Evolutionary conservation across 1,140 invertebrate species (phyloP).

Genomic region (Penaeus chinensis): DNA sequence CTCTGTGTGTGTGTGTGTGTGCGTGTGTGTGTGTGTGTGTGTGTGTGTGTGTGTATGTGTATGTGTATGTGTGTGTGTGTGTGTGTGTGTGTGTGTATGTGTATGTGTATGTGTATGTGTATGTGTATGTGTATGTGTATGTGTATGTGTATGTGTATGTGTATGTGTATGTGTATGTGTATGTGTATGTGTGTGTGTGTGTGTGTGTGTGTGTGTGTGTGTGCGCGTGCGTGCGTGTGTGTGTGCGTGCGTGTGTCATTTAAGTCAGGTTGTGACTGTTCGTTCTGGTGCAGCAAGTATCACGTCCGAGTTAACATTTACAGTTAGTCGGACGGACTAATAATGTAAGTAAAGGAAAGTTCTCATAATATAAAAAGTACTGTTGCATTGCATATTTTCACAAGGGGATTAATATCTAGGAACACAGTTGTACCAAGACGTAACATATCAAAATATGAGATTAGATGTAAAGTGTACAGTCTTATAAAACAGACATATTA

Average conservation of each 20-base stretch:
- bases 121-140: background rate
- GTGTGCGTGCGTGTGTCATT: background rate
- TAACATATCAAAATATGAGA: too few relatives aligned
- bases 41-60: background rate
- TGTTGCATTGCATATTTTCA: too few relatives aligned
- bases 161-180: background rate
- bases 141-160: background rate
- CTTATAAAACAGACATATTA: too few relatives aligned
- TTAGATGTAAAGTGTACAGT: too few relatives aligned
- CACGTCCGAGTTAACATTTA: too few relatives aligned
- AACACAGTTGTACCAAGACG: too few relatives aligned
- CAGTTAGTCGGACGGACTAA: too few relatives aligned
- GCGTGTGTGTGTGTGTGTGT: background rate
- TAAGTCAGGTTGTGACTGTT: background rate
- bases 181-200: background rate
- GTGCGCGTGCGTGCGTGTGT: background rate
- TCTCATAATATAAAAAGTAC: too few relatives aligned
- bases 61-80: background rate
- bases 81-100: conserved; percentile 3
- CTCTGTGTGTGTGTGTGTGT: background rate
- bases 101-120: background rate
- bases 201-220: background rate
- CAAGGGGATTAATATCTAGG: too few relatives aligned
- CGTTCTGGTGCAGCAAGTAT: too few relatives aligned
- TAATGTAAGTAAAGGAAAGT: too few relatives aligned